Base-by-base conservation (phyloP, 1,140 invertebrate genomes). In the Hetaerina americana region DNA sequence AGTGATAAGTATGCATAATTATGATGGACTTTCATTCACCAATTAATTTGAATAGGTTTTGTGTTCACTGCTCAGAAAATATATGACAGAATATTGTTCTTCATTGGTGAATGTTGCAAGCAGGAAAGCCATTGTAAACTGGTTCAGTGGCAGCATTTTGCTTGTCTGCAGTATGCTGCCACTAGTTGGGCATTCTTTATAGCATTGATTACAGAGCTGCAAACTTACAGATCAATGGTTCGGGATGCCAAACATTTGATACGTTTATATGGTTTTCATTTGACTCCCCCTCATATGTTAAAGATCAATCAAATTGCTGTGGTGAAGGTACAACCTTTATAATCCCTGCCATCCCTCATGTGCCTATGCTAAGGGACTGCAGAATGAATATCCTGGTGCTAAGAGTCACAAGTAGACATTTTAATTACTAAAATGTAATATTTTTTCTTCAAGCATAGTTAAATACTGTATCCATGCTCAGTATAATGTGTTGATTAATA, bases 11-110 rank as follows among this genome's bases (percentile, higher is more conserved):
- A 72, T 28, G 66, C 66, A 22, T 72, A 22, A 22, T 29, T 67
- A 68, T 40, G 68, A 18, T 72, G 66, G 26, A 18, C 29, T 31
- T 68, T 72, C 66, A 72, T 72, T 72, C 66, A 12, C 27, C 31
- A 5, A 68, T 72, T 26, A 26, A 72, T 69, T 68, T 72, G 29
- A 72, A 68, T 68, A 28, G 66, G 66, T 72, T 69, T 68, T 5
- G 31, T 67, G 40, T 68, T 72, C 71, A 72, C 71, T 72, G 28
- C 29, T 68, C 24, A 40, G 24, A 72, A 72, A 72, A 31, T 15
- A 28, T 68, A 72, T 72, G 27, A 68, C 71, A 68, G 27, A 40
- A 72, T 67, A 29, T 27, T 72, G 71, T 72, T 72, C 71, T 68
- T 72, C 66, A 5, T 68, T 68, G 71, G 26, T 72, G 66, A 25